Evolutionary conservation across 2,888 invertebrate species (phyloP).

Genomic region (Thysanoteuthis rhombus): DNA sequence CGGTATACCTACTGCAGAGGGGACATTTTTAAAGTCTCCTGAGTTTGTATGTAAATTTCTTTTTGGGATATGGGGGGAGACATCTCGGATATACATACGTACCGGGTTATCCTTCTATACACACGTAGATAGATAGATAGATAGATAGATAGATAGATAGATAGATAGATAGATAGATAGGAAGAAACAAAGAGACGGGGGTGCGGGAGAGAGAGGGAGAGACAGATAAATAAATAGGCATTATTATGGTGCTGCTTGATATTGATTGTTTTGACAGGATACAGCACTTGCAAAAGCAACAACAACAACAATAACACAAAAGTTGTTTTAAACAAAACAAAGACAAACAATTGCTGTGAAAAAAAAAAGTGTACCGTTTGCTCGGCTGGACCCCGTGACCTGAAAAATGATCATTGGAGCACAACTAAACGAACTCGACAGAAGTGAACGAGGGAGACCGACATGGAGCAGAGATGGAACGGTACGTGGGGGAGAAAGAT

Average conservation of each 20-base stretch:
- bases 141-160: not conserved
- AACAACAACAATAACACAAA: not conserved
- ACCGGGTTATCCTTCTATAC: no score
- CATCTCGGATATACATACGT: no score
- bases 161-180: not conserved
- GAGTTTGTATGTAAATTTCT: no score
- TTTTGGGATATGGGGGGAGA: no score
- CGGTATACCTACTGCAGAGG: not conserved
- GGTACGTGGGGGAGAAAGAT: not conserved
- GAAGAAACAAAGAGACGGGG: no score
- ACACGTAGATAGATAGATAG: not conserved
- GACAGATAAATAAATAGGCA: not conserved
- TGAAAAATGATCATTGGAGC: no score
- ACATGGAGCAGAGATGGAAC: not conserved
- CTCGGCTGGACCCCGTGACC: no score
- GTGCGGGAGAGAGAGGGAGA: no score
- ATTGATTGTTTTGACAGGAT: not conserved
- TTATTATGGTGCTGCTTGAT: not conserved
- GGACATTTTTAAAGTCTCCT: no score
- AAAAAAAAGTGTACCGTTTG: no score
- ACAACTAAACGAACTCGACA: no score
- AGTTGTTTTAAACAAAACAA: not conserved
- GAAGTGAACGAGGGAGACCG: not conserved
- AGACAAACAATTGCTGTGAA: not conserved
- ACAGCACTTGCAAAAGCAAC: no score